These are phyloP conservation scores for Platycnemis pennipes DNA, from an alignment of 2,888 invertebrate species.

Conservation along the genomic window DNA sequence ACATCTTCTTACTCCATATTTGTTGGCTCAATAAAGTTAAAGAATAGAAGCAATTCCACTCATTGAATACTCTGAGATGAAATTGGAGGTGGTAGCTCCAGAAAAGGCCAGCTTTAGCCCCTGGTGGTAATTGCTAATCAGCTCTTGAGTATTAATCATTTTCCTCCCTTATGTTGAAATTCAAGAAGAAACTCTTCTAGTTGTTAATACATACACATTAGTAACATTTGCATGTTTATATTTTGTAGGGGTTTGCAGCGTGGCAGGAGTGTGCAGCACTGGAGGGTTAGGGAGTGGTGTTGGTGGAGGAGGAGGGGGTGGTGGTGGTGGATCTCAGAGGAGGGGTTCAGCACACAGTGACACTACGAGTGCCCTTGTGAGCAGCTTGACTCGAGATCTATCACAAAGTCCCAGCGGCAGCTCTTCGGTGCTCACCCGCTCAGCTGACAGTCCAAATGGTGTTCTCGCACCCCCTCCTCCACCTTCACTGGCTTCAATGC, in stretches of 20 bases:
- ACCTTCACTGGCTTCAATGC: constrained; percentile 9
- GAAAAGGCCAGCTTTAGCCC: no score
- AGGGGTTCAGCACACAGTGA: constrained; percentile 83
- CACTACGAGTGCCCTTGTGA: constrained; percentile 82
- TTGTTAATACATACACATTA: no score
- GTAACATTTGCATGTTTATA: no score
- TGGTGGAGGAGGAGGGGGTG: constrained; percentile 36
- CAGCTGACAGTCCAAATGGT: constrained; percentile 77
- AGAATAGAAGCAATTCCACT: no score
- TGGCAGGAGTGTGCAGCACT: constrained; percentile 33
- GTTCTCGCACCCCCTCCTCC: constrained; percentile 44
- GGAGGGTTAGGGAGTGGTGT: constrained; percentile 44
- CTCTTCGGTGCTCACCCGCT: constrained; percentile 80
- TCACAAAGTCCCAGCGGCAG: constrained; percentile 83
- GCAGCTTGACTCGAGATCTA: constrained; percentile 83
- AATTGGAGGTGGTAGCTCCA: no score
- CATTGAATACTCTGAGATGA: no score
- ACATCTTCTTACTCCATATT: no score
- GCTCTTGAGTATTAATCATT: no score
- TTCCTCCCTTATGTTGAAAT: no score
- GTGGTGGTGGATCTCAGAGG: constrained; percentile 41
- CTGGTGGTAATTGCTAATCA: no score
- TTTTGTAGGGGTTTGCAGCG: constrained; percentile 41
- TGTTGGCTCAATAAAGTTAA: no score
- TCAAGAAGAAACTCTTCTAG: no score